These are phyloP conservation scores for Halcyon chelicuti DNA, from an alignment of 2,797 vertebrate genomes.

Conservation along the genomic window DNA sequence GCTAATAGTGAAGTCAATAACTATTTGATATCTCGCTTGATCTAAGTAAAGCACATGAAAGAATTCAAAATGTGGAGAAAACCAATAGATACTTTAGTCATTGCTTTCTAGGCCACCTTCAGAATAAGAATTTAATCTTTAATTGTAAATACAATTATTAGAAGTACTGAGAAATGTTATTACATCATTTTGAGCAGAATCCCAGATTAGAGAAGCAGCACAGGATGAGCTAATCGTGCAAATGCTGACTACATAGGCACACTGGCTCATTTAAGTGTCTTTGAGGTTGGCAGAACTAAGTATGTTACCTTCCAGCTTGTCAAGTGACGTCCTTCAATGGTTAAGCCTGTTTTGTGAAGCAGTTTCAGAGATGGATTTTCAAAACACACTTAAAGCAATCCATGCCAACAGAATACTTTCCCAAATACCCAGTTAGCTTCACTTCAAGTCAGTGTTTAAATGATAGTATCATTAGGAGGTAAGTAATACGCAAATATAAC, in stretches of 20 bases:
- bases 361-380: neutral
- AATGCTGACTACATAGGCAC: neutral
- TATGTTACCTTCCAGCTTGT: neutral
- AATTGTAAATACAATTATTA: neutral
- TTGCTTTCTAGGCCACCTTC: neutral
- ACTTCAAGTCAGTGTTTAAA: neutral
- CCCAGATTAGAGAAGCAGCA: neutral
- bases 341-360: neutral
- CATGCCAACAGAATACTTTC: neutral
- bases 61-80: neutral
- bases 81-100: neutral
- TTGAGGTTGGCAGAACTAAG: neutral
- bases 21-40: neutral
- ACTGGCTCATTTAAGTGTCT: neutral
- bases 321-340: neutral
- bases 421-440: neutral
- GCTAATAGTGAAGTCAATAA: neutral
- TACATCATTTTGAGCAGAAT: neutral
- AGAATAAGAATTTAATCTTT: neutral
- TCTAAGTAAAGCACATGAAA: neutral
- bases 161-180: neutral
- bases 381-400: neutral
- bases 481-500: neutral
- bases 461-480: neutral
- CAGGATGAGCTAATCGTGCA: neutral